Conservation (phyloP, 2,113 vertebrate genomes). For the Chaenogobius annularis region DNA sequence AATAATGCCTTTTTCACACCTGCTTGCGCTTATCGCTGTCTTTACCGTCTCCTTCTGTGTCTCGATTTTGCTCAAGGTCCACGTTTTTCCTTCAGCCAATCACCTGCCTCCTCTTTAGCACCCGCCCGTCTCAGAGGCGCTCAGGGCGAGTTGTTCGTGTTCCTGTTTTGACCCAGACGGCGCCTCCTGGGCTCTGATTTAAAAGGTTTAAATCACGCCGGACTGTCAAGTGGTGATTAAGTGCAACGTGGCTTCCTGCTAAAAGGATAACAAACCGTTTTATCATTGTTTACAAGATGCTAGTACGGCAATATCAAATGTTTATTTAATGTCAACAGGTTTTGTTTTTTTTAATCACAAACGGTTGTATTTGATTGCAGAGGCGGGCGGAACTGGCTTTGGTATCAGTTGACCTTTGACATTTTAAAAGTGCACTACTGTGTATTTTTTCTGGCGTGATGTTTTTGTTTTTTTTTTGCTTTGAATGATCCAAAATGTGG, state of each 20-base stretch:
- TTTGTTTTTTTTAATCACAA: too few species aligned
- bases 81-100: slow-evolving; percentile 17
- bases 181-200: neutral
- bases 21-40: neutral
- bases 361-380: too few species aligned
- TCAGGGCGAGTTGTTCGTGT: slow-evolving; percentile 4
- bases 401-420: too few species aligned
- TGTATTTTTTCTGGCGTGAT: too few species aligned
- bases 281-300: too few species aligned
- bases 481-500: too few species aligned
- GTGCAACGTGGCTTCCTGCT: neutral
- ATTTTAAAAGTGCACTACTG: too few species aligned
- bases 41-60: neutral
- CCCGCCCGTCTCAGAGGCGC: neutral
- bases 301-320: too few species aligned
- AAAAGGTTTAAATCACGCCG: neutral
- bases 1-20: neutral
- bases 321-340: too few species aligned
- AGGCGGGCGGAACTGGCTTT: too few species aligned
- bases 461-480: too few species aligned
- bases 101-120: neutral
- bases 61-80: slow-evolving; percentile 25
- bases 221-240: neutral
- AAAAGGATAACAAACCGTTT: neutral
- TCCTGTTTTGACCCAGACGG: neutral